Percentiles rank a stretch among this genome's conserved stretches.
Evolutionary conservation across 1,140 invertebrate genomes (phyloP).

Genomic region (Lepidurus arcticus): DNA sequence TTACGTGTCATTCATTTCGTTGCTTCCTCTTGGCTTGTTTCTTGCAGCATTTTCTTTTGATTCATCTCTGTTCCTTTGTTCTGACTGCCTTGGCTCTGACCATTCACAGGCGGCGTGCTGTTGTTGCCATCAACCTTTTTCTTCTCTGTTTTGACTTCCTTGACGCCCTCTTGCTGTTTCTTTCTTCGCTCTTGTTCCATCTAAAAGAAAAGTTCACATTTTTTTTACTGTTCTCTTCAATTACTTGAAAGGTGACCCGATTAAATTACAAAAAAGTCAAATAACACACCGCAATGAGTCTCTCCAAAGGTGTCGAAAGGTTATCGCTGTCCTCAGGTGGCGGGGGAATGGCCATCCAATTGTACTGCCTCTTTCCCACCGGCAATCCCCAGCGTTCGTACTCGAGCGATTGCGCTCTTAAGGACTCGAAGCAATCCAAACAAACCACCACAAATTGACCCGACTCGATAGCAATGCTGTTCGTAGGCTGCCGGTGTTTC

Average conservation of each 20-base stretch:
- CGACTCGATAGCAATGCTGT: slow-evolving; percentile 77
- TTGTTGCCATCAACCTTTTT: background rate
- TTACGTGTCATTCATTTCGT: background rate
- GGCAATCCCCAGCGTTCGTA: slow-evolving; percentile 84
- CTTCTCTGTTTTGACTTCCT: background rate
- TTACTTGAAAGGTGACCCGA: background rate
- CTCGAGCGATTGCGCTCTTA: slow-evolving; percentile 74
- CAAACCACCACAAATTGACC: slow-evolving; percentile 86
- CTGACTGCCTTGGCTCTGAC: background rate
- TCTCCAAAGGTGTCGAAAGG: slow-evolving; percentile 29
- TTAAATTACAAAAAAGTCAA: background rate
- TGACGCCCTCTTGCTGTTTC: background rate
- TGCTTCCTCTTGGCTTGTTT: background rate
- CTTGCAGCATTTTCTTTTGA: background rate
- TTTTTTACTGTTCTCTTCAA: background rate
- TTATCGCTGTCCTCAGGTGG: slow-evolving; percentile 68
- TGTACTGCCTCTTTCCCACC: slow-evolving; percentile 72
- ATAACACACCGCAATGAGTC: slow-evolving; percentile 26
- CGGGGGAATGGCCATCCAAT: slow-evolving; percentile 84
- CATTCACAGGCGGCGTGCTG: background rate
- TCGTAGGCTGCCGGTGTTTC: slow-evolving; percentile 72
- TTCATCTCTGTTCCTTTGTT: background rate
- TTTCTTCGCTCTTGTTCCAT: slow-evolving; percentile 4
- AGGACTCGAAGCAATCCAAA: slow-evolving; percentile 82
- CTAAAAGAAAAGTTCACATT: background rate